Evolutionary conservation across 2,888 invertebrate genomes (phyloP), one percentile per base, ranked within the genome.

Genomic region (Mycalesis mineus): DNA sequence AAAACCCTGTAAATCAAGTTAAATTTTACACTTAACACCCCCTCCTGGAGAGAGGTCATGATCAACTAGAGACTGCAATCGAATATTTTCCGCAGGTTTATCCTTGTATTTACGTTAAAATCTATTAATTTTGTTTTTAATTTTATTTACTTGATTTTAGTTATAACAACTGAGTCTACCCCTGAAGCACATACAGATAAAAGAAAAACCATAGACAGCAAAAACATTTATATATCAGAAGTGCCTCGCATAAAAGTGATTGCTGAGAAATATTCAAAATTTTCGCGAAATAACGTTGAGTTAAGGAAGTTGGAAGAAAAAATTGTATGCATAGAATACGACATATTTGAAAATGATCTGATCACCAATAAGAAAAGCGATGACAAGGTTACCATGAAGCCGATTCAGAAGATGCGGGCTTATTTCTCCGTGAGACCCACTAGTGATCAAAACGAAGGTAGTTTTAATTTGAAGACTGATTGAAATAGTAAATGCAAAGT

Each of bases 311-410:
- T 87, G 1, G 83, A 83, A 1, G 87, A 88, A 62, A 85, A 82
- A 61, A 74, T 87, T 9, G 85, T 86, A 0, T 88, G 88, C 58
- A 68, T 88, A 9, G 88, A 88, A 60, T 88, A 88, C 55, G 84
- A 86, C 29, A 72, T 88, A 0, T 85, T 69, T 51, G 66, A 76
- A 7, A 44, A 63, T n/a, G 52, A 65, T 6, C 40, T 42, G 11
- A 63, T 61, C 0, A 51, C 62, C 5, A 55, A 47, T 3, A 56
- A 51, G 11, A 64, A 61, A 0, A 50, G 62, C 4, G 56, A 47
- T 3, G 56, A 51, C 0, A 49, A 65, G 7, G 33, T 33, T 9
- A 33, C 40, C 5, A 17, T 54, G 17, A 65, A 64, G 36, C 83
- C 82, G 0, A 55, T 69, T 37, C 81, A 87, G 62, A 73, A 59